Base-by-base conservation (phyloP, 1,140 invertebrate species). In the Pseudachorutes palmiensis region DNA sequence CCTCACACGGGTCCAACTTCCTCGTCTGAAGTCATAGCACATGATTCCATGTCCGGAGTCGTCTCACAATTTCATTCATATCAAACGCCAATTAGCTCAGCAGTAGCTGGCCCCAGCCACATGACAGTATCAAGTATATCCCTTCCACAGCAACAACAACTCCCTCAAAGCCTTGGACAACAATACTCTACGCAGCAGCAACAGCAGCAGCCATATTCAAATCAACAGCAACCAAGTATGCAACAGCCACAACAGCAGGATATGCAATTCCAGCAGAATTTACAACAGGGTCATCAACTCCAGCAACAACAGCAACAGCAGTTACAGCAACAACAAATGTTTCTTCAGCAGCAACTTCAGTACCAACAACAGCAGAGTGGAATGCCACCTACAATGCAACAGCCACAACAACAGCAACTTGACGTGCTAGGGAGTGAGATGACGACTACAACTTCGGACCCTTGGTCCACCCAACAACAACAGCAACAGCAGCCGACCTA, bases 291-390 rank as follows among this genome's bases (percentile, higher is more conserved):
- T 24, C 33, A 33, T 51, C 72, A 70, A 62, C 22, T 29, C 55
- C 66, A 51, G 29, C 61, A 65, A 28, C 72, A 71, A 51, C 73
- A 73, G 49, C 72, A 72, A 48, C 67, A 67, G 22, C 64, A 70
- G 51, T 45, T 62, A 22, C 70, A 69, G 66, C 76, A 79, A 66
- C 74, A 76, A 62, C 76, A 78, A 60, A 77, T 77, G 73, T 77
- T 78, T 64, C 68, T 77, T 26, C 76, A 78, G 29, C 65, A 70
- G 16, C 58, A 63, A 36, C 57, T 57, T 29, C 59, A 67, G 36
- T 62, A 62, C 26, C 60, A 62, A 14, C 66, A 68, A 14, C 66
- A 68, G 33, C 66, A 62, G n/a, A 51, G 32, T 24, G 68, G 72
- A 41, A 31, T 5, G 12, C 51, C 12, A 24, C 51, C 9, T 16